Conservation (phyloP, 2,113 vertebrate species). For the Dicerorhinus sumatrensis region DNA sequence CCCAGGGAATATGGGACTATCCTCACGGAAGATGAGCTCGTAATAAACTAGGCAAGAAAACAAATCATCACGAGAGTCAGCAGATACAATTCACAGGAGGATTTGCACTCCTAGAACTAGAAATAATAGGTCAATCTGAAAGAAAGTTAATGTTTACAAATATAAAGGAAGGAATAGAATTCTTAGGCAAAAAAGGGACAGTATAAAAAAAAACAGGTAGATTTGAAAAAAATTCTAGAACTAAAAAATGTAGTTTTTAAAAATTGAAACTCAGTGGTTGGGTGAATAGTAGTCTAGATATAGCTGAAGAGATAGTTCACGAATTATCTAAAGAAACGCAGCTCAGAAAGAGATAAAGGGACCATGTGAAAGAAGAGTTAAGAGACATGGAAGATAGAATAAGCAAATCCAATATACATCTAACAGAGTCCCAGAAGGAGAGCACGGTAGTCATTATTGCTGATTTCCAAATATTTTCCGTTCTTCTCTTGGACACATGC, state of each 20-base stretch:
- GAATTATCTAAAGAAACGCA: not conserved
- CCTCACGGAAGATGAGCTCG: not conserved
- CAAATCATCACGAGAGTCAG: not conserved
- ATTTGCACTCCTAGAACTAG: not conserved
- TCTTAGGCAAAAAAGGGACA: not conserved
- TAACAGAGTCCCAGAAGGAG: not conserved
- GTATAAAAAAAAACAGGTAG: not conserved
- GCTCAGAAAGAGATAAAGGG: not conserved
- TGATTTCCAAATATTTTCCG: not conserved
- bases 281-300: not conserved
- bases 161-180: constrained; percentile 17
- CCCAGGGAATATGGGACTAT: not conserved
- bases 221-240: not conserved
- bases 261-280: not conserved
- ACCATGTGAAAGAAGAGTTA: not conserved
- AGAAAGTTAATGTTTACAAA: not conserved
- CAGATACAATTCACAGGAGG: not conserved
- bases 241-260: not conserved
- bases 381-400: not conserved
- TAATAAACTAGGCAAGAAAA: not conserved
- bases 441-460: not conserved
- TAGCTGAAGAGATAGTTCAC: not conserved
- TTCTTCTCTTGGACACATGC: not conserved
- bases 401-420: not conserved
- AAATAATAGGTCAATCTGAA: not conserved